Conservation (phyloP, 2,113 vertebrate species). For the Chelonoidis abingdonii region DNA sequence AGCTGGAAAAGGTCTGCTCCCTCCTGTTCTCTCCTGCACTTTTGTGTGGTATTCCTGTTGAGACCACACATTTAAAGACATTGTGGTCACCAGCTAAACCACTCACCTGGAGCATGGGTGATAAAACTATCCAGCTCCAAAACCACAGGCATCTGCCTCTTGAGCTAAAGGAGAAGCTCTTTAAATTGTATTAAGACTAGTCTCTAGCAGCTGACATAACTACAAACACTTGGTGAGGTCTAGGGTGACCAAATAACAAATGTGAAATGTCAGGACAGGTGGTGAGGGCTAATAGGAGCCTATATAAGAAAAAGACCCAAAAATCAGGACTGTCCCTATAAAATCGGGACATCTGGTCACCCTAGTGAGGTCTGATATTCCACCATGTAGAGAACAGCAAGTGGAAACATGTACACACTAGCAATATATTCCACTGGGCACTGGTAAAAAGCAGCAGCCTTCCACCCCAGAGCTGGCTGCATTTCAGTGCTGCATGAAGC, state of each 20-base stretch:
- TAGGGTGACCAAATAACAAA: background rate
- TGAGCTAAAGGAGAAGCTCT: constrained; percentile 34
- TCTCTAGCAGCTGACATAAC: background rate
- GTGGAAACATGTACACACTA: background rate
- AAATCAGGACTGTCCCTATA: too few relatives aligned
- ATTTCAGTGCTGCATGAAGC: background rate
- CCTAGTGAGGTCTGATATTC: background rate
- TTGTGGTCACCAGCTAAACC: constrained; percentile 12
- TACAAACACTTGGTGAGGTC: background rate
- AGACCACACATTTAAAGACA: background rate
- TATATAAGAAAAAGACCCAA: too few relatives aligned
- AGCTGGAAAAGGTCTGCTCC: constrained; percentile 39
- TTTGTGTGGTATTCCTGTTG: background rate
- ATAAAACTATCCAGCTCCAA: constrained; percentile 31
- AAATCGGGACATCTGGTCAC: too few relatives aligned
- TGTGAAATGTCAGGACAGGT: too few relatives aligned
- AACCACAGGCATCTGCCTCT: background rate
- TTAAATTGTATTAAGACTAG: background rate
- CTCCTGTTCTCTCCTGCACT: background rate
- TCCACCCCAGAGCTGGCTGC: background rate
- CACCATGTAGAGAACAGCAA: background rate
- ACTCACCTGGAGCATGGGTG: constrained; percentile 8
- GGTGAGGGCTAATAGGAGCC: too few relatives aligned
- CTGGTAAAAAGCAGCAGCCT: background rate
- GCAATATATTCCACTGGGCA: background rate